Evolutionary conservation across 1,140 invertebrate species (phyloP).

Genomic region (Achroia grisella): DNA sequence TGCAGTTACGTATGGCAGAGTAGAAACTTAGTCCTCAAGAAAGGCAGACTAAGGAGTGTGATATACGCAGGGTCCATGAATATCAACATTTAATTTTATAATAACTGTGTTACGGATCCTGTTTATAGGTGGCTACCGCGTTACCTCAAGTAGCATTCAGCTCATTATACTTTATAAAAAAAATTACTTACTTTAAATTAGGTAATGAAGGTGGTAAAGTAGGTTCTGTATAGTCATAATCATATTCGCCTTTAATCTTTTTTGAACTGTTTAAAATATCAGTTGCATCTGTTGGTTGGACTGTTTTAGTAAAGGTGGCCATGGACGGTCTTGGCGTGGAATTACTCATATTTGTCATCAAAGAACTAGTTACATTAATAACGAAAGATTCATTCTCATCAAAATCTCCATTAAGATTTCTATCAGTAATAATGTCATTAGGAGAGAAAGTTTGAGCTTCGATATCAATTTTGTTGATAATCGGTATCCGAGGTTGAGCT

Average conservation of each 20-base stretch:
- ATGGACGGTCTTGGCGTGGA: slow-evolving; percentile 19
- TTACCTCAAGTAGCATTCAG: too few relatives aligned
- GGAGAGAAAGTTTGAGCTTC: slow-evolving; percentile 45
- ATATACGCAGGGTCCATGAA: too few relatives aligned
- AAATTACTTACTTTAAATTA: slow-evolving; percentile 76
- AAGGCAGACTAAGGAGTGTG: too few relatives aligned
- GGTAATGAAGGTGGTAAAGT: slow-evolving; percentile 83
- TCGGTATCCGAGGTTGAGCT: slow-evolving; percentile 36
- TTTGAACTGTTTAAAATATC: slow-evolving; percentile 59
- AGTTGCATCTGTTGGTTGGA: slow-evolving; percentile 39
- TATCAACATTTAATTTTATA: too few relatives aligned
- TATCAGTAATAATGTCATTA: slow-evolving; percentile 59
- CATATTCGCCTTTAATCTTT: slow-evolving; percentile 73
- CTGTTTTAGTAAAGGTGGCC: slow-evolving; percentile 21
- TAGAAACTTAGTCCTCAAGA: too few relatives aligned
- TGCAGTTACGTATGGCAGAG: too few relatives aligned
- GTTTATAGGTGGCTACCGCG: too few relatives aligned
- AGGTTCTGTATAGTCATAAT: slow-evolving; percentile 81
- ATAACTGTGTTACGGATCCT: too few relatives aligned
- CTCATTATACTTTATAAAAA: too few relatives aligned
- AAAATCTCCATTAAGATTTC: slow-evolving; percentile 33
- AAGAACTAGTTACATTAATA: slow-evolving; percentile 59
- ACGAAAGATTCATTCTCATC: slow-evolving; percentile 52
- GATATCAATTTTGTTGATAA: slow-evolving; percentile 26
- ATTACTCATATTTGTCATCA: slow-evolving; percentile 40